A percentile compares a stretch with the other conserved stretches of the same genome.
These are phyloP conservation scores for Halotydeus destructor DNA, from an alignment of 1,140 invertebrate genomes.

Conservation along the genomic window DNA sequence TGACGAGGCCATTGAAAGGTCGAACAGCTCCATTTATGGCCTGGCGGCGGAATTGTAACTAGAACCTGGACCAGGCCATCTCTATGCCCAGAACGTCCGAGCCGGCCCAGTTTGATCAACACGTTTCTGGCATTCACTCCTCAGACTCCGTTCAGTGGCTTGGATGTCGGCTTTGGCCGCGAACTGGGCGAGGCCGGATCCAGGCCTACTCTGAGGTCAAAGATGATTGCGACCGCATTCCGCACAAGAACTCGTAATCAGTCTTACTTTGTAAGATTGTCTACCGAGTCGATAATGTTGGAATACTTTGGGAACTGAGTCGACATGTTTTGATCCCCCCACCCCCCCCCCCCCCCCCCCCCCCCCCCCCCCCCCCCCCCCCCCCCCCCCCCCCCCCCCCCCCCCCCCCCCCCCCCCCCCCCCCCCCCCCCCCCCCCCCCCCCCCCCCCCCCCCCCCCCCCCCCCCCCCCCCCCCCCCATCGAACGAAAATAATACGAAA, in stretches of 20 bases:
- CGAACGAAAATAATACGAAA: too few species aligned
- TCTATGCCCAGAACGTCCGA: conserved; percentile 45
- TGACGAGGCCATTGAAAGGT: conserved; percentile 70
- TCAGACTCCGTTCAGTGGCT: conserved; percentile 67
- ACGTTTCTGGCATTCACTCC: conserved; percentile 50
- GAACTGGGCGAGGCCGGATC: conserved; percentile 74
- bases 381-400: too few species aligned
- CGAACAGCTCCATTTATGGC: conserved; percentile 75
- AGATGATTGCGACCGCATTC: conserved; percentile 4
- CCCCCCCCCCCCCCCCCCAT: too few species aligned
- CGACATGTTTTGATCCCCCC: too few species aligned
- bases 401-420: too few species aligned
- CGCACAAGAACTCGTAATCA: conserved; percentile 3
- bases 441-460: too few species aligned
- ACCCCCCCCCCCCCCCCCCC: too few species aligned
- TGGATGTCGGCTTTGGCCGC: conserved; percentile 56
- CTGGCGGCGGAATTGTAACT: conserved; percentile 75
- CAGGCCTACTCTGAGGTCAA: conserved; percentile 63
- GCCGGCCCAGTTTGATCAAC: conserved; percentile 81
- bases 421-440: too few species aligned
- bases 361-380: too few species aligned
- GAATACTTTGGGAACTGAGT: too few species aligned
- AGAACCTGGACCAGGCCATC: conserved; percentile 28
- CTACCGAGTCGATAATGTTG: too few species aligned
- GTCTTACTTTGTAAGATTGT: not conserved